phyloP scores from a whole-genome alignment of 2,797 vertebrate species.

The Simalia tracyae region DNA sequence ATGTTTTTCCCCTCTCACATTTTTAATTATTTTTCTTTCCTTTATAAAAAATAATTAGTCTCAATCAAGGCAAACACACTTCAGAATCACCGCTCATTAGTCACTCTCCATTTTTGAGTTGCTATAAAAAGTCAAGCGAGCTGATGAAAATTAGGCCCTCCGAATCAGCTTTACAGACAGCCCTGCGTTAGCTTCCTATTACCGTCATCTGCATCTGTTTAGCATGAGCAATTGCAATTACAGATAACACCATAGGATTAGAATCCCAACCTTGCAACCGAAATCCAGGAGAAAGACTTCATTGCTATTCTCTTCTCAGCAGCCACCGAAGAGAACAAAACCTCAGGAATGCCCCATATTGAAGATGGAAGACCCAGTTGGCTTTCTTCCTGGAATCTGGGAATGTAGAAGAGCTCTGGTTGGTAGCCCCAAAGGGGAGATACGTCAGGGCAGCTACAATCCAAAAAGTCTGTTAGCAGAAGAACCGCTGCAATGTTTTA shows the following conservation, averaged over 20 bases:
- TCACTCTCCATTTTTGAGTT: slow-evolving; percentile 60
- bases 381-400: no score
- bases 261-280: slow-evolving; percentile 26
- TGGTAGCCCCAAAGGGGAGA: no score
- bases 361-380: not conserved
- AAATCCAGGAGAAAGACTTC: not conserved
- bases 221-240: slow-evolving; percentile 50
- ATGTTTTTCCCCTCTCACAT: slow-evolving; percentile 47
- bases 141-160: slow-evolving; percentile 71
- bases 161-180: slow-evolving; percentile 62
- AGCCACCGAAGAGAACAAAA: not conserved
- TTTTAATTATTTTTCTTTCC: slow-evolving; percentile 69
- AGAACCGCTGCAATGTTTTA: no score
- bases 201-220: slow-evolving; percentile 50
- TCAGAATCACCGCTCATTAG: slow-evolving; percentile 74
- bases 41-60: slow-evolving; percentile 76
- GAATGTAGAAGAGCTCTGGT: no score
- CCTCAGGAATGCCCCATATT: not conserved
- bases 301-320: not conserved
- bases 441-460: no score
- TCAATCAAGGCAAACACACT: slow-evolving; percentile 72
- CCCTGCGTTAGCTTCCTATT: slow-evolving; percentile 48
- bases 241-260: slow-evolving; percentile 58
- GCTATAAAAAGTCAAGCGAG: slow-evolving; percentile 65
- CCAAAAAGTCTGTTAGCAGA: no score